Percentiles rank a stretch among this genome's conserved stretches.
These are phyloP conservation scores for Mythimna vitellina DNA, from an alignment of 2,888 invertebrate genomes.

Conservation along the genomic window DNA sequence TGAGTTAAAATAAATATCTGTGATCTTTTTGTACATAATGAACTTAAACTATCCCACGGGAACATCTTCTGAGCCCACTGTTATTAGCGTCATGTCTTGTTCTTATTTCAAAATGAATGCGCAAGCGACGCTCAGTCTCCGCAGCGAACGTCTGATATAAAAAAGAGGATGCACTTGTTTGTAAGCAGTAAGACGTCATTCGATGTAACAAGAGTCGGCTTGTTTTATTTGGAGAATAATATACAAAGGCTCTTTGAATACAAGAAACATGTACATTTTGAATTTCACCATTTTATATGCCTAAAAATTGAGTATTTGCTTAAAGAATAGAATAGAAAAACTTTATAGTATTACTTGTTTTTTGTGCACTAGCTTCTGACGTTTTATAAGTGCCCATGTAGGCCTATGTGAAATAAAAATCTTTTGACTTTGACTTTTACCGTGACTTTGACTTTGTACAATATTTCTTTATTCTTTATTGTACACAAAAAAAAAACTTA, in stretches of 20 bases:
- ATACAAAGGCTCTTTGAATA: neutral
- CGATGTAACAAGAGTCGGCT: neutral
- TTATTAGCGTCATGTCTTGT: constrained; percentile 26
- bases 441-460: no score
- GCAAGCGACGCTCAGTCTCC: constrained; percentile 29
- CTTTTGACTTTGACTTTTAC: no score
- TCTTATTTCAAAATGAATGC: constrained; percentile 48
- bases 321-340: no score
- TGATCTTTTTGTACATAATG: constrained; percentile 13
- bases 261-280: neutral
- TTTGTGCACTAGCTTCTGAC: no score
- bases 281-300: neutral
- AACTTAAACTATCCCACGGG: constrained; percentile 50
- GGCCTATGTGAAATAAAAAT: no score
- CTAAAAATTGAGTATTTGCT: no score
- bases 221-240: neutral
- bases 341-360: no score
- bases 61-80: constrained; percentile 23
- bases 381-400: no score
- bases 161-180: constrained; percentile 23
- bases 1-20: neutral
- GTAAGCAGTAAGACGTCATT: neutral
- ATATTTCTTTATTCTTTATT: neutral
- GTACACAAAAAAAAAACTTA: no score
- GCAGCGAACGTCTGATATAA: neutral